These are phyloP conservation scores for Bruchidius siliquastri DNA, from an alignment of 2,888 invertebrate species.

Conservation along the genomic window DNA sequence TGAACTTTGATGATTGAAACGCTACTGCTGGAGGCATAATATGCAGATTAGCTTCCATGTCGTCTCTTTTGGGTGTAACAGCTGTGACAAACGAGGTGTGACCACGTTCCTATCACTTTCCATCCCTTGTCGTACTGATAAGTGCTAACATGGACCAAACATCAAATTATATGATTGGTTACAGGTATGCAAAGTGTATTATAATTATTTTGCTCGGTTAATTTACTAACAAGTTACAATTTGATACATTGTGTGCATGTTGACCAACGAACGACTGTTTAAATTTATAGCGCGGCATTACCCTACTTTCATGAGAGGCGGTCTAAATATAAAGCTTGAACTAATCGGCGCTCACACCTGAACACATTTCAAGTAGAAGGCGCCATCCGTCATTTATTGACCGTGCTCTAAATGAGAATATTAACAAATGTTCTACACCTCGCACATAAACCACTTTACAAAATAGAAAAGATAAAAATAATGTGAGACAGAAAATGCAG, in stretches of 20 bases:
- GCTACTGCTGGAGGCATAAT: too few species aligned
- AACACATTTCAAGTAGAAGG: background rate
- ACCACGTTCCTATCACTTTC: too few species aligned
- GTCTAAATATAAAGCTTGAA: background rate
- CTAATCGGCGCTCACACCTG: background rate
- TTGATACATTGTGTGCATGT: background rate
- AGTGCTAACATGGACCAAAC: too few species aligned
- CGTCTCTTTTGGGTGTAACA: too few species aligned
- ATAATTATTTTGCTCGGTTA: background rate
- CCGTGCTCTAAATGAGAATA: background rate
- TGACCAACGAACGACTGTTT: background rate
- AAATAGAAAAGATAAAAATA: background rate
- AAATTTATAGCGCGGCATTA: background rate
- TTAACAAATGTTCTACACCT: background rate
- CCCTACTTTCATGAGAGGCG: background rate
- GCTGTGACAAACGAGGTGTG: too few species aligned
- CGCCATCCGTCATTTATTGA: background rate
- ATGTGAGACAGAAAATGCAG: background rate
- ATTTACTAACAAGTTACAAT: background rate
- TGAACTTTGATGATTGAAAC: too few species aligned
- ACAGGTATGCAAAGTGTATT: too few species aligned
- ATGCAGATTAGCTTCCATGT: too few species aligned
- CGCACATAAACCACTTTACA: background rate
- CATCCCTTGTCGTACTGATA: too few species aligned
- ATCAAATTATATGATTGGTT: too few species aligned